Conservation (phyloP, 2,797 vertebrate species). For the Hylomyscus alleni region DNA sequence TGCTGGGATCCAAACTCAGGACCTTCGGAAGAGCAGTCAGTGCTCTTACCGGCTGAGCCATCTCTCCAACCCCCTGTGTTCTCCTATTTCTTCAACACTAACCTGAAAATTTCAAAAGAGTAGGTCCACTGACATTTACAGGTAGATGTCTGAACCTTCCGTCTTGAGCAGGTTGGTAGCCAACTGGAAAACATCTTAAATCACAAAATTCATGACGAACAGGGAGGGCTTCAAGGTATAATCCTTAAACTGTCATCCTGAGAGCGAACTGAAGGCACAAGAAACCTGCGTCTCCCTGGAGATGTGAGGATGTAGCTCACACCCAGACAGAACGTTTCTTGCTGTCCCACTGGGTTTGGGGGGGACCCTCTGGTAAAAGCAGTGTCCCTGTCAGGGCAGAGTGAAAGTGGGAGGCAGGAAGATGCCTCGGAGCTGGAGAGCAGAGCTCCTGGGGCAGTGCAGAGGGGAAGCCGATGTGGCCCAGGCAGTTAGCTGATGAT, state of each 20-base stretch:
- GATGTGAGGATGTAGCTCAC: not conserved
- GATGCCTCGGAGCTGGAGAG: fast-evolving
- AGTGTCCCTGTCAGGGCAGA: not conserved
- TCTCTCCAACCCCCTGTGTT: too few relatives aligned
- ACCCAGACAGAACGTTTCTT: not conserved
- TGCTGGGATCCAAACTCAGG: too few relatives aligned
- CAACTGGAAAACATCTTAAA: slow-evolving; percentile 61
- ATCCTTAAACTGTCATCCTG: slow-evolving; percentile 26
- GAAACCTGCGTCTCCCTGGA: not conserved
- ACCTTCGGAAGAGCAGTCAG: too few relatives aligned
- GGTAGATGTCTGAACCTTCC: not conserved
- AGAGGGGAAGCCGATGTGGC: not conserved
- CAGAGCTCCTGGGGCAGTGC: not conserved
- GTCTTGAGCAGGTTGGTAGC: not conserved
- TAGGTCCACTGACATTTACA: slow-evolving; percentile 33
- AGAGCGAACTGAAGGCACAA: not conserved
- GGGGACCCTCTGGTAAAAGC: not conserved
- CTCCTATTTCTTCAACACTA: slow-evolving; percentile 35
- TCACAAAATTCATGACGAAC: slow-evolving; percentile 49
- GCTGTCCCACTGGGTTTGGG: not conserved
- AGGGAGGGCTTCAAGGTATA: slow-evolving; percentile 11
- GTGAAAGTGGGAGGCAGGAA: not conserved
- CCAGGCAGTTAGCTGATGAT: fast-evolving
- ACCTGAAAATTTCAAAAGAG: slow-evolving; percentile 49
- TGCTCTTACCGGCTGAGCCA: too few relatives aligned